Conservation (phyloP, 2,888 invertebrate species). For the Philonicus albiceps region DNA sequence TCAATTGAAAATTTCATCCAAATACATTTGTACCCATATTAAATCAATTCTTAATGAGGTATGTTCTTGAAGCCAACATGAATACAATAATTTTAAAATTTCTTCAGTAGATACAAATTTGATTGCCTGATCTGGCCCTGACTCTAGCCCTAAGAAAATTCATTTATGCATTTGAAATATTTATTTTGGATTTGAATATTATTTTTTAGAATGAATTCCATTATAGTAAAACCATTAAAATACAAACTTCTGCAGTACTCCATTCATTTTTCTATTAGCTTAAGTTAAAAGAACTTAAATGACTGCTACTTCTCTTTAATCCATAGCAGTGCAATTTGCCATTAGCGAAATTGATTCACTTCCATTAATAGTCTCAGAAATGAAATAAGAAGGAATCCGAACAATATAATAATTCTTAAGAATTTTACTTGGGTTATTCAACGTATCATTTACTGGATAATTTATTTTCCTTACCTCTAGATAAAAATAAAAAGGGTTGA, state of each 20-base stretch:
- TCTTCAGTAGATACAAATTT: too few relatives aligned
- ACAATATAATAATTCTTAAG: background rate
- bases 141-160: too few relatives aligned
- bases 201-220: background rate
- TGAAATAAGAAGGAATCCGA: background rate
- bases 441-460: background rate
- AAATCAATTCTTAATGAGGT: too few relatives aligned
- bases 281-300: background rate
- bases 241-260: background rate
- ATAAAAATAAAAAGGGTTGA: background rate
- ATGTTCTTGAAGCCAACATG: too few relatives aligned
- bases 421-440: background rate
- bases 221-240: background rate
- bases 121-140: too few relatives aligned
- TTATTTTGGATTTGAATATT: too few relatives aligned
- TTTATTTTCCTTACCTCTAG: background rate
- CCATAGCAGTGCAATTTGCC: background rate
- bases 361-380: background rate
- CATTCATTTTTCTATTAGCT: too few relatives aligned
- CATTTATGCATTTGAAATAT: too few relatives aligned
- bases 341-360: background rate
- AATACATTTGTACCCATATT: too few relatives aligned
- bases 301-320: background rate
- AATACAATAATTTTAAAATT: too few relatives aligned
- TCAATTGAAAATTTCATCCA: too few relatives aligned